Conservation (phyloP, 1,140 invertebrate species). For the Calephelis nemesis region DNA sequence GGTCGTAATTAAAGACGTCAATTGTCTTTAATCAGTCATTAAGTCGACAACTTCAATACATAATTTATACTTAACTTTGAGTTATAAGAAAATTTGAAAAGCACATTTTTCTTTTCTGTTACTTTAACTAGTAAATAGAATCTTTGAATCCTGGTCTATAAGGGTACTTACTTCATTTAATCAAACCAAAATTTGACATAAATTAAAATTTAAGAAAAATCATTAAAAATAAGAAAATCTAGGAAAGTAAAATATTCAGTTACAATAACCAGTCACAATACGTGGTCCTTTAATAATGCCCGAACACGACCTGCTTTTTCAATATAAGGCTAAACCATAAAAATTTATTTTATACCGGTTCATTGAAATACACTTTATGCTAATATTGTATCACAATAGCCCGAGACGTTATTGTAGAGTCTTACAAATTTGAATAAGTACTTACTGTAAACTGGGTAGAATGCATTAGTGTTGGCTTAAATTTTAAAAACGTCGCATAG, state of each 20-base stretch:
- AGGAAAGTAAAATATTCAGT: constrained; percentile 37
- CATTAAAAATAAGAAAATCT: constrained; percentile 6
- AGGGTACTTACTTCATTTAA: no score
- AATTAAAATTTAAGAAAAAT: neutral
- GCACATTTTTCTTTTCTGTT: no score
- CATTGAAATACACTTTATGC: constrained; percentile 60
- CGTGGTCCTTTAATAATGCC: constrained; percentile 48
- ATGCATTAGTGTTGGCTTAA: constrained; percentile 75
- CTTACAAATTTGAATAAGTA: constrained; percentile 76
- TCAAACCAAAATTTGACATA: no score
- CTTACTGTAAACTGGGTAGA: constrained; percentile 71
- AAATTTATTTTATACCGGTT: constrained; percentile 64
- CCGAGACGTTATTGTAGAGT: constrained; percentile 54
- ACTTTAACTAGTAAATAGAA: no score
- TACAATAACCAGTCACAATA: constrained; percentile 36
- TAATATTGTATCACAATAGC: constrained; percentile 53
- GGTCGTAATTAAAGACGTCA: no score
- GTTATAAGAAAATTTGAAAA: no score
- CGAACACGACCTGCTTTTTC: constrained; percentile 54
- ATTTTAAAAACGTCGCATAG: constrained; percentile 77
- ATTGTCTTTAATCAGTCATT: no score
- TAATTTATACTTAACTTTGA: no score
- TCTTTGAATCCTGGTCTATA: no score
- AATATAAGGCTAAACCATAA: constrained; percentile 66
- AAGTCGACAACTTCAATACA: no score